Conservation (phyloP, 2,797 vertebrate genomes). For the Pangasius djambal region DNA sequence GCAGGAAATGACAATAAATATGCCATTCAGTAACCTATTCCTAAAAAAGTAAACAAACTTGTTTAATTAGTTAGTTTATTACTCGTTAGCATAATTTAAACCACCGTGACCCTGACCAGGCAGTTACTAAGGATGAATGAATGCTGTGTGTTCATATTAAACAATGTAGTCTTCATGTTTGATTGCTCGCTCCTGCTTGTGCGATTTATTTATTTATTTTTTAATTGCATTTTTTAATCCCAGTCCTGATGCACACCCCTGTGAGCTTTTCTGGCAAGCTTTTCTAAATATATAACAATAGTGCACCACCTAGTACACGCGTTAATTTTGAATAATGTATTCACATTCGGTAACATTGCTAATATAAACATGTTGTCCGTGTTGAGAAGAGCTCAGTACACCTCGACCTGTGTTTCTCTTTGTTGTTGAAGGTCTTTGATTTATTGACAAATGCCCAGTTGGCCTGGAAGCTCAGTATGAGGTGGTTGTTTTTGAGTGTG, state of each 20-base stretch:
- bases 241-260: not conserved
- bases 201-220: not conserved
- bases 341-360: not conserved
- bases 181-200: not conserved
- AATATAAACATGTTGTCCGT: not conserved
- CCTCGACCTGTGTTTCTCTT: slow-evolving; percentile 1
- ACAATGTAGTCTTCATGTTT: not conserved
- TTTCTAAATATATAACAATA: not conserved
- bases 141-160: not conserved
- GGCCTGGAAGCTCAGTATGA: slow-evolving; percentile 9
- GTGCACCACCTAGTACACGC: not conserved
- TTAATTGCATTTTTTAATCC: not conserved
- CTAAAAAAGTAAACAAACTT: not conserved
- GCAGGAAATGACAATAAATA: not conserved
- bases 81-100: no score
- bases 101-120: no score
- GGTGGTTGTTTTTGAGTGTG: slow-evolving; percentile 9
- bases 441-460: slow-evolving; percentile 9
- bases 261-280: not conserved
- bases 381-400: not conserved
- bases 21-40: not conserved
- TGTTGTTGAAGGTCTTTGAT: slow-evolving; percentile 31
- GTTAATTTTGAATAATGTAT: not conserved
- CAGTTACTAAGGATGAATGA: not conserved
- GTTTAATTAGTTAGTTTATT: no score